Evolutionary conservation across 2,113 vertebrate genomes (phyloP), one percentile per base, ranked within the genome.

Genomic region (Xiphophorus maculatus): DNA sequence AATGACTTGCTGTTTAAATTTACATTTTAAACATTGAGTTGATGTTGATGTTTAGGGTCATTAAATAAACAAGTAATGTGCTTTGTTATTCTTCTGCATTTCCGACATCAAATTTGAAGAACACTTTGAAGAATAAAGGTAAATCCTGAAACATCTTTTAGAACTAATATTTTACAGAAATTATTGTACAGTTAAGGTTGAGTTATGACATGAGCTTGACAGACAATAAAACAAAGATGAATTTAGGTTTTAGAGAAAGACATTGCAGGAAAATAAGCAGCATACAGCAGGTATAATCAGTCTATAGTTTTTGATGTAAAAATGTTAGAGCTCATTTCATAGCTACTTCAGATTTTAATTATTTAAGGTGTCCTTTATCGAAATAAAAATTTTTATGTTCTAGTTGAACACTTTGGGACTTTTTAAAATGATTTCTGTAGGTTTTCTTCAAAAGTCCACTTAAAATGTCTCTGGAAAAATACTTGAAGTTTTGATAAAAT

Each of bases 1-100:
- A 2, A 62, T 67, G 66, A 81, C 83, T 77, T 69, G 76, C 13
- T 71, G 58, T 74, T 84, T 75, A 65, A 82, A 76, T 89, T 86
- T 74, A 84, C 63, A 82, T 73, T 79, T 76, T 35, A 77, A 73
- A 58, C 72, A 67, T 73, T 73, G 61, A 19, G 42, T 65, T 77
- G 63, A 80, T 71, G 69, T 40, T 60, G 13, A 73, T 72, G 40
- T 71, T 60, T 68, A 66, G 12, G 29, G 51, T 64, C 6, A 13
- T 62, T 32, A 12, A 35, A 3, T 11, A 7, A 28, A 66, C 8
- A 44, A 19, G 12, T 13, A 68, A 73, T 12, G n/a, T 28, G 32
- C 37, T 69, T 60, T 25, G 51, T 29, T 40, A 73, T 51, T 60
- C 81, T 71, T 29, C 5, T 28, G 3, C 3, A 35, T 35, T 17